These are phyloP conservation scores for Tiphia femorata DNA, from an alignment of 2,888 invertebrate genomes.

Conservation along the genomic window DNA sequence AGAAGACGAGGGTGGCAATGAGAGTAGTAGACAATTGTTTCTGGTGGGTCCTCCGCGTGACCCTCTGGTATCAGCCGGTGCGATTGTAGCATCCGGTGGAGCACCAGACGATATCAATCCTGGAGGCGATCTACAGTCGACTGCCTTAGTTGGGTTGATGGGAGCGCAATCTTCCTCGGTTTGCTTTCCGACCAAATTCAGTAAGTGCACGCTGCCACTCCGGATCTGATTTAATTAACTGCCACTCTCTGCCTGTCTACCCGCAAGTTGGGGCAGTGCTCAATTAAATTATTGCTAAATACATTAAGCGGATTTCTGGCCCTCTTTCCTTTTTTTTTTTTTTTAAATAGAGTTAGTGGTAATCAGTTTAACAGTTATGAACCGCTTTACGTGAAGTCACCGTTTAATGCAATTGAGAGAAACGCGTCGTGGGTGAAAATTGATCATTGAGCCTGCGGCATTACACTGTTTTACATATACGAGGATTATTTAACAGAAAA, in stretches of 20 bases:
- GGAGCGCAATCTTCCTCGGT: conserved; percentile 65
- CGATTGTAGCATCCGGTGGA: conserved; percentile 54
- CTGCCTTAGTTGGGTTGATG: conserved; percentile 64
- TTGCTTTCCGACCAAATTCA: conserved; percentile 67
- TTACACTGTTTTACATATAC: too few species aligned
- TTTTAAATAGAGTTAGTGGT: conserved; percentile 64
- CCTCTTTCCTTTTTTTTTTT: too few species aligned
- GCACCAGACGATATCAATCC: conserved; percentile 57
- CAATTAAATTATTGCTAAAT: conserved; percentile 70
- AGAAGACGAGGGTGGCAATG: conserved; percentile 56
- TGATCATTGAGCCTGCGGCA: too few species aligned
- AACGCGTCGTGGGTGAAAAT: neutral
- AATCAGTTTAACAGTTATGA: conserved; percentile 63
- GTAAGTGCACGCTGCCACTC: conserved; percentile 59
- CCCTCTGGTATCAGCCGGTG: conserved; percentile 62
- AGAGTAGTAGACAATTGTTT: conserved; percentile 58
- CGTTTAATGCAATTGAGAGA: conserved; percentile 1
- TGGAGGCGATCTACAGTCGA: conserved; percentile 60
- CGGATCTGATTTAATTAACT: conserved; percentile 61
- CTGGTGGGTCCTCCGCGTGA: conserved; percentile 63
- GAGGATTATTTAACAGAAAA: too few species aligned
- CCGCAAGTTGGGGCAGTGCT: conserved; percentile 57
- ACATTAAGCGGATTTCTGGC: conserved; percentile 63
- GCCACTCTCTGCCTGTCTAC: conserved; percentile 46
- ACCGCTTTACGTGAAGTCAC: conserved; percentile 32